Base-by-base conservation (phyloP, 1,140 invertebrate genomes). In the Diorhabda sublineata region DNA sequence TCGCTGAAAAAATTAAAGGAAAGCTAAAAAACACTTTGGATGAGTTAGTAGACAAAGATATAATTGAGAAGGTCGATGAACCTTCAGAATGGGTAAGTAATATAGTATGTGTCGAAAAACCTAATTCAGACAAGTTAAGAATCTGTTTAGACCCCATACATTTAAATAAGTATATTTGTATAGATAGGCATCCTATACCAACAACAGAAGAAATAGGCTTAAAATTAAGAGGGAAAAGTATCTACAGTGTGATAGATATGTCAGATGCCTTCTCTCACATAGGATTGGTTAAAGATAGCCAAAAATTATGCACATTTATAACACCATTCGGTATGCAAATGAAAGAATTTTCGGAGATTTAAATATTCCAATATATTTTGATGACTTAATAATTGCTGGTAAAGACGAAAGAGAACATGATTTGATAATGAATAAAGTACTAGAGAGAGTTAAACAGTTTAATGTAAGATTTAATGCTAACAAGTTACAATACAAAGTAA, bases 231-330 rank as follows among this genome's bases (percentile, higher is more conserved):
- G 42, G 56, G 26, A 59, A 66, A 42, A 45, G 5, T 7, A 8
- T 52, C 11, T 47, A n/a, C 44, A 11, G 5, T 9, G 11, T 45
- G 56, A 56, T 57, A 57, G 58, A 7, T 59, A 7, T 59, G n/a
- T 7, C 5, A 11, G 58, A 59, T 7, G 58, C 5, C 4, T 65
- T 41, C 41, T 41, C 1, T 8, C 42, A 43, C 52, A 45, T 65
- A 5, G 5, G 45, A 4, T 56, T 47, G 4, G 7, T 11, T 2
- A 65, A 6, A 47, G 44, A 65, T 4, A 57, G 44, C 8, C 5
- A 9, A 42, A 52, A 8, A 42, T 56, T 56, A 4, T 65, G 42
- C 5, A 45, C 61, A 63, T 44, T 63, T 63, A 63, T 63, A n/a
- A 8, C 42, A 63, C 6, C 45, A 44, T 45, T 45, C 11, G 42